Conservation (phyloP, 2,797 vertebrate species). For the Pantherophis alleghaniensis region DNA sequence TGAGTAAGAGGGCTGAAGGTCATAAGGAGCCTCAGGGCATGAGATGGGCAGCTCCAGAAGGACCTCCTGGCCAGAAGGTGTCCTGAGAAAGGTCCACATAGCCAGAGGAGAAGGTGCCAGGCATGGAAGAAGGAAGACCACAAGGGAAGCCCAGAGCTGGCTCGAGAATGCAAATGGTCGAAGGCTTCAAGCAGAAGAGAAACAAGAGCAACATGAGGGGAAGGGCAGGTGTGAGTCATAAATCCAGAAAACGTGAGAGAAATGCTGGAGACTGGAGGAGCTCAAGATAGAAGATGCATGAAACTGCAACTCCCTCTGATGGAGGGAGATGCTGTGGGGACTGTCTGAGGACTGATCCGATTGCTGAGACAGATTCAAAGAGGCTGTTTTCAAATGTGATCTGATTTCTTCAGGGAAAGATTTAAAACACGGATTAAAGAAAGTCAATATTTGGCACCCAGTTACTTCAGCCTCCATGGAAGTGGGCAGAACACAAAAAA, state of each 20-base stretch:
- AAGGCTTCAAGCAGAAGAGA: background rate
- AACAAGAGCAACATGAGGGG: background rate
- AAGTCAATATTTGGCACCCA: background rate
- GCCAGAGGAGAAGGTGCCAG: background rate
- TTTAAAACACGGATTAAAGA: background rate
- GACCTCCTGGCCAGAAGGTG: background rate
- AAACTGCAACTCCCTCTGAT: background rate
- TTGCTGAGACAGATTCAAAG: background rate
- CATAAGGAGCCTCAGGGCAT: background rate
- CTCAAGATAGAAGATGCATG: background rate
- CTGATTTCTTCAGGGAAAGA: background rate
- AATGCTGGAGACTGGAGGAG: background rate
- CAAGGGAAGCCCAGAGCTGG: background rate
- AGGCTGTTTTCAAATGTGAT: background rate
- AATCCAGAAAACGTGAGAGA: background rate
- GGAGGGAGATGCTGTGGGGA: background rate
- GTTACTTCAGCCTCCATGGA: background rate
- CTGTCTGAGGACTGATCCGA: background rate
- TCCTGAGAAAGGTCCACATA: background rate
- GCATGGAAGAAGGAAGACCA: background rate
- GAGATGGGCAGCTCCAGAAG: background rate
- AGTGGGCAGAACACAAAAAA: background rate
- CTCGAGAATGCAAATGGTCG: background rate
- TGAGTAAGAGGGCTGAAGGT: background rate
- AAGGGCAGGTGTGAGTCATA: background rate